These are phyloP conservation scores for Neolamprologus longior DNA, from an alignment of 2,113 vertebrate genomes.

Conservation along the genomic window DNA sequence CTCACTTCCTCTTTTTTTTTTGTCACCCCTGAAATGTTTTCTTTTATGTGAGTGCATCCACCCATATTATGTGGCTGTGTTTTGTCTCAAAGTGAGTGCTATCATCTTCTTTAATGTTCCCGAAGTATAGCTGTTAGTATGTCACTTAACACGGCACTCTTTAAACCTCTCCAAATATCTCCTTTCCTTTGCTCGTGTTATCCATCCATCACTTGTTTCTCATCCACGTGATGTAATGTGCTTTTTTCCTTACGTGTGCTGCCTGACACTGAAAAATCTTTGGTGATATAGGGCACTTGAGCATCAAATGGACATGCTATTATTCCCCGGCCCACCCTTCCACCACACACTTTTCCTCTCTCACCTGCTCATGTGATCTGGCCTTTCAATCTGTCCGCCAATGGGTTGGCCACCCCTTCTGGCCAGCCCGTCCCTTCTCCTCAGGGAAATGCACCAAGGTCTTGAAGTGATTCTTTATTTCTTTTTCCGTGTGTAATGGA, in stretches of 20 bases:
- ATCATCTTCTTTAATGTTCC: background rate
- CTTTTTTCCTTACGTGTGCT: background rate
- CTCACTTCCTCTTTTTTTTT: background rate
- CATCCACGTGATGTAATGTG: background rate
- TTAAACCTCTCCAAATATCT: background rate
- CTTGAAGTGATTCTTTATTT: slow-evolving; percentile 18
- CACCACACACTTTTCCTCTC: background rate
- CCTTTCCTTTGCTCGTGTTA: background rate
- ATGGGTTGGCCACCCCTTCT: background rate
- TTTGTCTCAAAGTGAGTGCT: background rate
- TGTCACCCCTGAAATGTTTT: slow-evolving; percentile 6
- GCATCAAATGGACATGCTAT: background rate
- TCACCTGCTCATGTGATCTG: slow-evolving; percentile 15
- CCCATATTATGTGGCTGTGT: background rate
- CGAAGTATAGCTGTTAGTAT: background rate
- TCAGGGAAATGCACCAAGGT: slow-evolving; percentile 30
- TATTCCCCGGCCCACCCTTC: background rate
- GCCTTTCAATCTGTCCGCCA: slow-evolving; percentile 22
- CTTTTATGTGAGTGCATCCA: background rate
- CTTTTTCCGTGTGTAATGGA: slow-evolving; percentile 16
- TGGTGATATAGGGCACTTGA: background rate
- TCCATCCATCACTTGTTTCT: background rate
- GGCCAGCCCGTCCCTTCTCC: background rate
- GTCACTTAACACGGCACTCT: background rate
- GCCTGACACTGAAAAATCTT: background rate